Evolutionary conservation across 2,888 invertebrate genomes (phyloP).

Genomic region (Limnephilus marmoratus): DNA sequence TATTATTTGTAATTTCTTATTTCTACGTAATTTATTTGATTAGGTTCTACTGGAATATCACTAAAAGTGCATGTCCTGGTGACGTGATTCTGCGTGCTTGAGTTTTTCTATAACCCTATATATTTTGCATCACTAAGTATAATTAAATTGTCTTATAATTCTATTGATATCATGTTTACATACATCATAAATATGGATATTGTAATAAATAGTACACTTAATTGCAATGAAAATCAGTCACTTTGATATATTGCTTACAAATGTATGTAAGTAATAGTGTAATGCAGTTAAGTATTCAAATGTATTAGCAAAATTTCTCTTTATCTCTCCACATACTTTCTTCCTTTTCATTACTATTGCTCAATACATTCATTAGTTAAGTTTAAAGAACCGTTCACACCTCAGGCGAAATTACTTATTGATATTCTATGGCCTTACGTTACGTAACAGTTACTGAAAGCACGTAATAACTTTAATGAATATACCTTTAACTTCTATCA

Average conservation of each 20-base stretch:
- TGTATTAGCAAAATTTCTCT: too few relatives aligned
- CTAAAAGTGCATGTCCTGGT: not conserved
- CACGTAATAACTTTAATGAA: too few relatives aligned
- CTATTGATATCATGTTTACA: not conserved
- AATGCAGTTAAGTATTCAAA: not conserved
- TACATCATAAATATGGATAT: not conserved
- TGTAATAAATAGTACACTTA: not conserved
- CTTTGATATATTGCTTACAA: not conserved
- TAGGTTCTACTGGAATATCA: not conserved
- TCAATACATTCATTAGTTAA: too few relatives aligned
- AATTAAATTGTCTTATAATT: not conserved
- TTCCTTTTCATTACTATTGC: too few relatives aligned
- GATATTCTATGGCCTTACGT: too few relatives aligned
- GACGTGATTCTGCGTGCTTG: not conserved
- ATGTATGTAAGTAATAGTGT: not conserved
- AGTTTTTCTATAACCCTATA: not conserved
- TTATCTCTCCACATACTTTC: too few relatives aligned
- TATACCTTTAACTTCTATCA: too few relatives aligned
- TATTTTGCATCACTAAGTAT: not conserved
- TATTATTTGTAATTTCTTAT: too few relatives aligned
- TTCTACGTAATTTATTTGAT: too few relatives aligned
- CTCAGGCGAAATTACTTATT: too few relatives aligned
- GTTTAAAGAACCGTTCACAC: too few relatives aligned
- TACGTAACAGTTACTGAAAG: too few relatives aligned
- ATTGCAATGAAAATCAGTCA: not conserved